Conservation (phyloP, 1,140 invertebrate genomes). For the Trachymyrmex cornetzi region DNA sequence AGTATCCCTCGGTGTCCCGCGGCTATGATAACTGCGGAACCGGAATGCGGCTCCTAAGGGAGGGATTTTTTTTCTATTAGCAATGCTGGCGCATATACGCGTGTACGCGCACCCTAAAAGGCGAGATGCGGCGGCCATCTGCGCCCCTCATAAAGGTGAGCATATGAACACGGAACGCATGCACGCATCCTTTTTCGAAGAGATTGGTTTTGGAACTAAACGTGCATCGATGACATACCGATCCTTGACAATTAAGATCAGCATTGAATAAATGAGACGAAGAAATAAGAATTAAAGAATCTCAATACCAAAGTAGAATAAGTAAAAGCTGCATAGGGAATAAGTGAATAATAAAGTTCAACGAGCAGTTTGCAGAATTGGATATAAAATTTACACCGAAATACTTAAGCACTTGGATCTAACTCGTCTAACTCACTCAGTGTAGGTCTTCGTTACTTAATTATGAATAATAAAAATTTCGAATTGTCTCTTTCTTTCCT, state of each 20-base stretch:
- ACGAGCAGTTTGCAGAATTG: too few relatives aligned
- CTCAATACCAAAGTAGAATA: not conserved
- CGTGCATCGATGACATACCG: not conserved
- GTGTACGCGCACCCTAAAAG: slow-evolving; percentile 47
- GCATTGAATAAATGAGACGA: not conserved
- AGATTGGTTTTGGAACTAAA: not conserved
- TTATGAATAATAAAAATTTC: not conserved
- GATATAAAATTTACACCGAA: too few relatives aligned
- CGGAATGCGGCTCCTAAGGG: slow-evolving; percentile 68
- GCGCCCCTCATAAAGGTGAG: slow-evolving; percentile 66
- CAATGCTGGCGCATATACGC: slow-evolving; percentile 44
- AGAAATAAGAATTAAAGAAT: not conserved
- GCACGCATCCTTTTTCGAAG: not conserved
- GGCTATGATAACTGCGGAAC: slow-evolving; percentile 70
- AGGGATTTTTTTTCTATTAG: slow-evolving; percentile 72
- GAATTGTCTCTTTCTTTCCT: not conserved
- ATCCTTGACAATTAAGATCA: slow-evolving; percentile 1
- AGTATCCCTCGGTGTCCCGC: slow-evolving; percentile 74
- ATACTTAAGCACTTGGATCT: too few relatives aligned
- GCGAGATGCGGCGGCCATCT: slow-evolving; percentile 64
- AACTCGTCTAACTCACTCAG: too few relatives aligned
- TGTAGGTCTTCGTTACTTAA: too few relatives aligned
- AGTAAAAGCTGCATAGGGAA: not conserved
- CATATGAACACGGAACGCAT: slow-evolving; percentile 24
- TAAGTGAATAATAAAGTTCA: not conserved